phyloP scores from a whole-genome alignment of 2,113 vertebrate genomes.

The Tachysurus vachellii region DNA sequence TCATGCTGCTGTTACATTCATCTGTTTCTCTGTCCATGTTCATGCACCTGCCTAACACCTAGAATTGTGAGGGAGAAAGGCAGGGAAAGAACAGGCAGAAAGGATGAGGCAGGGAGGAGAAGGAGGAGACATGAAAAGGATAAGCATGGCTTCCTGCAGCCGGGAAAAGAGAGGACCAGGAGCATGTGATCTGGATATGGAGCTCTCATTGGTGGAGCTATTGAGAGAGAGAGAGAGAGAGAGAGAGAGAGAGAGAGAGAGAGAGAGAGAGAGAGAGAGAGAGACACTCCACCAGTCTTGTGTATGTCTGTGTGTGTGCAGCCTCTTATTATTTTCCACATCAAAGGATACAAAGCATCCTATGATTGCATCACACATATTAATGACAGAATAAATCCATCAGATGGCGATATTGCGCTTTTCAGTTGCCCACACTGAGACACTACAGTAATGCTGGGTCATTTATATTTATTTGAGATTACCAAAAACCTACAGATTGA shows the following conservation, averaged over 20 bases:
- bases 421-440: neutral
- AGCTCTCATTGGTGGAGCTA: constrained; percentile 69
- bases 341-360: constrained; percentile 1
- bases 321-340: constrained; percentile 29
- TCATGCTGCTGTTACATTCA: neutral
- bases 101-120: constrained; percentile 22
- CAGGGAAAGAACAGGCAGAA: constrained; percentile 15
- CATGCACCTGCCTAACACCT: constrained; percentile 49
- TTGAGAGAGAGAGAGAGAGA: neutral
- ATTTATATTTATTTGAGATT: neutral
- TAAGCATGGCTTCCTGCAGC: constrained; percentile 82
- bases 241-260: constrained; percentile 4
- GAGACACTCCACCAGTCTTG: neutral
- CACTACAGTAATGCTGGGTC: neutral
- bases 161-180: constrained; percentile 46
- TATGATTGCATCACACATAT: neutral
- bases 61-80: constrained; percentile 20
- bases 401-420: constrained; percentile 25
- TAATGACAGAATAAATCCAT: constrained; percentile 2
- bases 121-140: constrained; percentile 68
- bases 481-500: neutral
- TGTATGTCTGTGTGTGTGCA: neutral
- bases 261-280: constrained; percentile 13
- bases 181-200: constrained; percentile 72
- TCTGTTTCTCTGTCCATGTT: constrained; percentile 30